Evolutionary conservation across 2,113 vertebrate species (phyloP).

Genomic region (Mobula birostris): DNA sequence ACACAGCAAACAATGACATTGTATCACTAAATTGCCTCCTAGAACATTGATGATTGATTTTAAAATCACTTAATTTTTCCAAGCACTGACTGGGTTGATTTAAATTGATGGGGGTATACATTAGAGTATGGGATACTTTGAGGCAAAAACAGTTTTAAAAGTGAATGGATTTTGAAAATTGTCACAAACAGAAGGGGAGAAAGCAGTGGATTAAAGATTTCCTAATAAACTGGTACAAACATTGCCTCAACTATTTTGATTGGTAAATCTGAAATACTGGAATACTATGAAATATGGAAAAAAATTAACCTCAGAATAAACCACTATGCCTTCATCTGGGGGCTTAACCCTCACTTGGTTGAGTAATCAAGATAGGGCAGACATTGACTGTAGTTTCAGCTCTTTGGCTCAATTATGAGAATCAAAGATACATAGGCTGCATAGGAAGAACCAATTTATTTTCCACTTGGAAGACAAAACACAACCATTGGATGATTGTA

Average conservation of each 20-base stretch:
- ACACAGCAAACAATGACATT: not conserved
- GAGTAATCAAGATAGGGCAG: not conserved
- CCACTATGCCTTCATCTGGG: not conserved
- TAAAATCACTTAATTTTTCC: not conserved
- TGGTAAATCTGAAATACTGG: not conserved
- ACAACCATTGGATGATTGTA: not conserved
- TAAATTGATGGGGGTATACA: not conserved
- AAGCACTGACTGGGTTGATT: not conserved
- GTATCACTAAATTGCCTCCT: not conserved
- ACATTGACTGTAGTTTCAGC: not conserved
- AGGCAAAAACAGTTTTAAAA: not conserved
- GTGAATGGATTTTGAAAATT: not conserved
- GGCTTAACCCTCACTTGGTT: not conserved
- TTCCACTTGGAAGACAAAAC: not conserved
- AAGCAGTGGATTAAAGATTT: not conserved
- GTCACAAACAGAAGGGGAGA: not conserved
- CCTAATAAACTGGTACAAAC: not conserved
- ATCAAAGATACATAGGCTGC: not conserved
- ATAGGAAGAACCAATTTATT: not conserved
- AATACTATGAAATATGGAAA: not conserved
- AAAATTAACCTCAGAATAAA: not conserved
- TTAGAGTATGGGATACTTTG: not conserved
- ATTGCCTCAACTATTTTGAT: not conserved
- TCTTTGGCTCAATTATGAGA: not conserved
- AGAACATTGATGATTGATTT: not conserved